These are phyloP conservation scores for Bucco capensis DNA, from an alignment of 2,113 vertebrate species.

Conservation along the genomic window DNA sequence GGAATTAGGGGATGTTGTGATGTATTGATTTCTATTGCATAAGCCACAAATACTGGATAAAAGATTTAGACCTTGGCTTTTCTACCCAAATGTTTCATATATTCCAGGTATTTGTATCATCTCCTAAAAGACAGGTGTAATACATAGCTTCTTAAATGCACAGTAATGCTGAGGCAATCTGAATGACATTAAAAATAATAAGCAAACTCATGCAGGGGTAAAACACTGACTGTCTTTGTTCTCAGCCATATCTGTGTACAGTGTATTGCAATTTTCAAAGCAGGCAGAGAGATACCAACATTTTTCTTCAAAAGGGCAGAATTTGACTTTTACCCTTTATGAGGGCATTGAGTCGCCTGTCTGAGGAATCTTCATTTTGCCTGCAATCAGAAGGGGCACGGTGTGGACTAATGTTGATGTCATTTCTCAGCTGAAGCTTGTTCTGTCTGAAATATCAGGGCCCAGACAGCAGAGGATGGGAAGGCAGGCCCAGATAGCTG, in stretches of 20 bases:
- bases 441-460: constrained; percentile 15
- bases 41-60: background rate
- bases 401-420: background rate
- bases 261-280: background rate
- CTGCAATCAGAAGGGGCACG: constrained; percentile 5
- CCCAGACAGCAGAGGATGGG: background rate
- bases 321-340: constrained; percentile 61
- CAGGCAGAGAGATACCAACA: background rate
- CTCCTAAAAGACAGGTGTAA: background rate
- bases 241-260: background rate
- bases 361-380: background rate
- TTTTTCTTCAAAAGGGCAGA: constrained; percentile 45
- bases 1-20: background rate
- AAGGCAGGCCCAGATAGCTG: background rate
- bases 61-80: background rate
- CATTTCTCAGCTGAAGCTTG: background rate
- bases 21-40: background rate
- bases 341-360: background rate
- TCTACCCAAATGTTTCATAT: background rate
- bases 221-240: background rate
- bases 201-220: background rate
- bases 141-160: background rate
- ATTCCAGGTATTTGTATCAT: background rate
- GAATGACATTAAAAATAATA: background rate
- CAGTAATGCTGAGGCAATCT: background rate